Conservation (phyloP, 2,797 vertebrate species). For the Fratercula arctica region DNA sequence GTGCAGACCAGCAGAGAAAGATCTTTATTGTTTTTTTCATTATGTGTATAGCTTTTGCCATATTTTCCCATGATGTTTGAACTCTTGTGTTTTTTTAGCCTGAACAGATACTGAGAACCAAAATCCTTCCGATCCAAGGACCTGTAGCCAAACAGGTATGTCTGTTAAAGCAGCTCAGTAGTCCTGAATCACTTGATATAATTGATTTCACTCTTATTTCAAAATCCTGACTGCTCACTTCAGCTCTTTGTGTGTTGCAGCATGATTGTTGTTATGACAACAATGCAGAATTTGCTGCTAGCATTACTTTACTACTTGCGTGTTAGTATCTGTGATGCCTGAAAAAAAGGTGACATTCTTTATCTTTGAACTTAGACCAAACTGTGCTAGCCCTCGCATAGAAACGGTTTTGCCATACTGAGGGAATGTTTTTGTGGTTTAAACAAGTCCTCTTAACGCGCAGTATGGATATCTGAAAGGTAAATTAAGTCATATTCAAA, state of each 20-base stretch:
- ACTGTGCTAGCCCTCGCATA: neutral
- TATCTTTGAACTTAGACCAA: accelerated
- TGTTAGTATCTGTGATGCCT: neutral
- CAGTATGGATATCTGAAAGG: neutral
- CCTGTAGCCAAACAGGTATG: neutral
- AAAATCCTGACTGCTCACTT: neutral
- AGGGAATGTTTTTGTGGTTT: neutral
- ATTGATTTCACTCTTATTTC: neutral
- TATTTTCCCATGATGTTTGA: neutral
- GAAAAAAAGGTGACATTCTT: neutral
- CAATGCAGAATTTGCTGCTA: neutral
- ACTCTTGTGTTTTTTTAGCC: neutral
- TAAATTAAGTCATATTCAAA: neutral
- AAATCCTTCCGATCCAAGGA: neutral
- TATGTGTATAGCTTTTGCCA: neutral
- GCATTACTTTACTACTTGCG: neutral
- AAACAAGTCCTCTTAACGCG: too few relatives aligned
- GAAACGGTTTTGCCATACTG: neutral
- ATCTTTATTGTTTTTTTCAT: neutral
- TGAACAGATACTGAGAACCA: neutral
- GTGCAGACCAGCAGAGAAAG: neutral
- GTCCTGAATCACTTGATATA: neutral
- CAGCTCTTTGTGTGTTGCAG: neutral
- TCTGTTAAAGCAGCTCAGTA: neutral
- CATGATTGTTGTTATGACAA: neutral